Evolutionary conservation across 2,888 invertebrate genomes (phyloP).

Genomic region (Drosophila mercatorum): DNA sequence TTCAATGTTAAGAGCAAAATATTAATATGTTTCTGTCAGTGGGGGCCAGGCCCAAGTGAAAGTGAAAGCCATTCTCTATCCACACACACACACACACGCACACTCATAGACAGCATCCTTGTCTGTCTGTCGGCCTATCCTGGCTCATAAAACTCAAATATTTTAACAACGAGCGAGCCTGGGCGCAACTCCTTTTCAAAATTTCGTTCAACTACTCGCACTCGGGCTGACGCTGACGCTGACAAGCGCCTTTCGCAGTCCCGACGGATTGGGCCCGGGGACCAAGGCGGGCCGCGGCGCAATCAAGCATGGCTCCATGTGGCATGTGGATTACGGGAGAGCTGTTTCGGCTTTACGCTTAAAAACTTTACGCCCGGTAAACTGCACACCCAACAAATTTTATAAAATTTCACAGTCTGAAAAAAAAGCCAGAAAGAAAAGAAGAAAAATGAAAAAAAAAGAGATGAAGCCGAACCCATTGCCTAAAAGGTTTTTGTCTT

Average conservation of each 20-base stretch:
- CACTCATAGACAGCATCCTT: background rate
- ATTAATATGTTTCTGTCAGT: constrained; percentile 56
- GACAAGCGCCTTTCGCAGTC: constrained; percentile 38
- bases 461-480: constrained; percentile 42
- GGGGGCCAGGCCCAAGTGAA: background rate
- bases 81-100: background rate
- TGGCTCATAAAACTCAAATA: constrained; percentile 51
- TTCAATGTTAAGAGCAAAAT: constrained; percentile 59
- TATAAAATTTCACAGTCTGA: constrained; percentile 50
- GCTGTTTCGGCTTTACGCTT: constrained; percentile 66
- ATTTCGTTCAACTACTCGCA: constrained; percentile 37
- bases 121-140: background rate
- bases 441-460: background rate
- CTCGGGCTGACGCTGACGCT: constrained; percentile 30
- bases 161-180: constrained; percentile 31
- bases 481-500: constrained; percentile 67
- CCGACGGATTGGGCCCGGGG: constrained; percentile 2
- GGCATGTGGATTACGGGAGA: constrained; percentile 66
- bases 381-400: constrained; percentile 54
- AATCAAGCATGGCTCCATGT: constrained; percentile 68
- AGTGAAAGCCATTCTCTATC: constrained; percentile 4
- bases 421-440: constrained; percentile 6
- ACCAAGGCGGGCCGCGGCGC: constrained; percentile 28
- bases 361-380: constrained; percentile 64
- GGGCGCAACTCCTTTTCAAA: constrained; percentile 32